Percentiles rank a stretch among this genome's conserved stretches.
phyloP scores from a whole-genome alignment of 2,888 invertebrate genomes.

The Atrina japonica region DNA sequence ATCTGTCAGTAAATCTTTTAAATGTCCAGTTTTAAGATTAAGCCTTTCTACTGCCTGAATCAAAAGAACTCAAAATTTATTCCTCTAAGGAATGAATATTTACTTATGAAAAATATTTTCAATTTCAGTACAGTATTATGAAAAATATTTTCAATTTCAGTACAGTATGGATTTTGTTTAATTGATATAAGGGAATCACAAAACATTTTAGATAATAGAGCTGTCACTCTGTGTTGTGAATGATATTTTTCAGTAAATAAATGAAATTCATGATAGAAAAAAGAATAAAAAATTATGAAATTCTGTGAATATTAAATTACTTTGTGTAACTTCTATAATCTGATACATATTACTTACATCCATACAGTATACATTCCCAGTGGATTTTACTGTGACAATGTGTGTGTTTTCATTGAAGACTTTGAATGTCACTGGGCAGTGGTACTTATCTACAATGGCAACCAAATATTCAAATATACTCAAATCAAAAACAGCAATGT shows the following conservation, averaged over 20 bases:
- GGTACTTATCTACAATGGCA: constrained; percentile 85
- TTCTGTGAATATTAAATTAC: too few species aligned
- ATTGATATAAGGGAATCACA: too few species aligned
- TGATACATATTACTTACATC: constrained; percentile 85
- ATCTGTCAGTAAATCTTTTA: constrained; percentile 94
- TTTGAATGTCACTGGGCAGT: constrained; percentile 97
- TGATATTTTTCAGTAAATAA: too few species aligned
- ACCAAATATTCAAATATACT: background rate
- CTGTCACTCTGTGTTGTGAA: too few species aligned
- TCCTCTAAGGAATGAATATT: background rate
- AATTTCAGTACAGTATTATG: background rate
- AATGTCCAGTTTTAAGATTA: constrained; percentile 96
- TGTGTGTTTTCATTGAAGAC: constrained; percentile 95
- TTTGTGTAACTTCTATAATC: too few species aligned
- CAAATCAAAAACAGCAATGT: background rate
- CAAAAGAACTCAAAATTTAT: constrained; percentile 39
- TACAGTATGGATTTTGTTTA: too few species aligned
- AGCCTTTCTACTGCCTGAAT: constrained; percentile 93
- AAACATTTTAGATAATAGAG: too few species aligned
- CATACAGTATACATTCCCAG: constrained; percentile 97
- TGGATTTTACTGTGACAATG: constrained; percentile 92
- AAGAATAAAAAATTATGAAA: too few species aligned
- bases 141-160: background rate
- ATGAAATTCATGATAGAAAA: too few species aligned
- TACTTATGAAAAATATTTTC: background rate